These are phyloP conservation scores for Fistularia commersonii DNA, from an alignment of 2,797 vertebrate genomes.

Conservation along the genomic window DNA sequence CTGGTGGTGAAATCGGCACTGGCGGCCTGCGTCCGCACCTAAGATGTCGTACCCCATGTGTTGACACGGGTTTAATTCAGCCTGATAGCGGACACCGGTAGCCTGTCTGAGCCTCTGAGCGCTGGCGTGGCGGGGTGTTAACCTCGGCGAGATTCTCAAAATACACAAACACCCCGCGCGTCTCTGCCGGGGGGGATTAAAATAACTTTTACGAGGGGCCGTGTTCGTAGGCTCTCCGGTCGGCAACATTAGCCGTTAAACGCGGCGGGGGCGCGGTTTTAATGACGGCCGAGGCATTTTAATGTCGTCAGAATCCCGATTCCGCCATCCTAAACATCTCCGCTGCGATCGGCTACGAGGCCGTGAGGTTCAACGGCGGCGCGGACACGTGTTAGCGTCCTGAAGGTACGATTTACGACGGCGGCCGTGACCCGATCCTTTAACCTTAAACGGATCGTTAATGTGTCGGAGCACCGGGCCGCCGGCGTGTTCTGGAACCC, in stretches of 20 bases:
- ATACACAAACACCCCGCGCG: constrained; percentile 73
- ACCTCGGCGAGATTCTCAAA: constrained; percentile 78
- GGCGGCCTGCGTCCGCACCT: too few relatives aligned
- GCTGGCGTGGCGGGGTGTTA: constrained; percentile 72
- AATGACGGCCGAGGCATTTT: constrained; percentile 38
- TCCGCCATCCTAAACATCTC: constrained; percentile 2
- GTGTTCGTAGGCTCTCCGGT: constrained; percentile 56
- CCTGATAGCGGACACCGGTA: constrained; percentile 78
- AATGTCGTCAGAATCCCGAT: constrained; percentile 30
- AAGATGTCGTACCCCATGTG: constrained; percentile 75
- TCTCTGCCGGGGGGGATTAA: constrained; percentile 65
- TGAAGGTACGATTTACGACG: constrained; percentile 63
- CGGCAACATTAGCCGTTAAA: constrained; percentile 52
- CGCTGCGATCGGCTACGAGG: constrained; percentile 23
- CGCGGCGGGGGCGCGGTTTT: constrained; percentile 33
- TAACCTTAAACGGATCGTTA: constrained; percentile 72
- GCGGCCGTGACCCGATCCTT: constrained; percentile 61
- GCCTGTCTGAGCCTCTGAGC: constrained; percentile 69
- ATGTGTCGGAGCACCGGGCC: constrained; percentile 68
- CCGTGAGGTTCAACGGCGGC: constrained; percentile 54
- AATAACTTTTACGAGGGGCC: constrained; percentile 72
- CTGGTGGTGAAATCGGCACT: too few relatives aligned
- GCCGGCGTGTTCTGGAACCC: constrained; percentile 62
- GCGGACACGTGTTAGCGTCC: constrained; percentile 60
- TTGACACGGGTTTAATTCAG: constrained; percentile 83